Base-by-base conservation (phyloP, 2,797 vertebrate species). In the Etheostoma nigrum region DNA sequence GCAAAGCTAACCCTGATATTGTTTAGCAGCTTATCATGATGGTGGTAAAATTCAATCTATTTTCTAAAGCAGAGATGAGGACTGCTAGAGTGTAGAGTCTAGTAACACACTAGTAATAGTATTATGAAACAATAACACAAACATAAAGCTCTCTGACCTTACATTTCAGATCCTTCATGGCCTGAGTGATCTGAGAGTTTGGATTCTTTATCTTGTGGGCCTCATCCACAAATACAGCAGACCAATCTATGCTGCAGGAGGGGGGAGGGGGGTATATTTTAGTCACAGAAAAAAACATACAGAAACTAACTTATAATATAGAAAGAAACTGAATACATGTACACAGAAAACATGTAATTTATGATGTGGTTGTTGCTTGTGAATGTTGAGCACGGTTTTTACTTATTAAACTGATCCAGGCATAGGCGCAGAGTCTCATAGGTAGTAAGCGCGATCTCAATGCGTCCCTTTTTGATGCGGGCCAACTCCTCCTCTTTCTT, bases 131-230 rank as follows among this genome's bases (percentile, higher is more conserved):
- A 58, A 55, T 27, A 58, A n/a, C 1, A 61, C 6, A 70, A 57
- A 44, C 5, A 77, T 0, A 55, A 65, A 55, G 94, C 55, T 95
- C 89, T 74, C 97, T 84, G 19, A 98, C 94, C 78, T 70, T 89
- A 84, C 98, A 99, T 69, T 87, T 95, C 85, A 99, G 87, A 69
- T 90, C 92, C 85, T 98, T 99, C 97, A 99, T 96, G 45, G 96
- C 95, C 87, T 96, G 96, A 61, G 98, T 99, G 88, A 99, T 95
- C 86, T 96, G 96, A 59, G 98, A 95, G 74, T 96, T 98, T 70
- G 96, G 96, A 90, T 99, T 99, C 94, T 98, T 99, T 86, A 99
- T 96, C 93, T 97, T 98, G 44, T 99, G 98, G 42, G 94, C 98
- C 93, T 99, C 98, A 54, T 99, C 98, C 57, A 97, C 97, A 88